phyloP scores from a whole-genome alignment of 1,140 invertebrate species.

The Lepidurus packardi region DNA sequence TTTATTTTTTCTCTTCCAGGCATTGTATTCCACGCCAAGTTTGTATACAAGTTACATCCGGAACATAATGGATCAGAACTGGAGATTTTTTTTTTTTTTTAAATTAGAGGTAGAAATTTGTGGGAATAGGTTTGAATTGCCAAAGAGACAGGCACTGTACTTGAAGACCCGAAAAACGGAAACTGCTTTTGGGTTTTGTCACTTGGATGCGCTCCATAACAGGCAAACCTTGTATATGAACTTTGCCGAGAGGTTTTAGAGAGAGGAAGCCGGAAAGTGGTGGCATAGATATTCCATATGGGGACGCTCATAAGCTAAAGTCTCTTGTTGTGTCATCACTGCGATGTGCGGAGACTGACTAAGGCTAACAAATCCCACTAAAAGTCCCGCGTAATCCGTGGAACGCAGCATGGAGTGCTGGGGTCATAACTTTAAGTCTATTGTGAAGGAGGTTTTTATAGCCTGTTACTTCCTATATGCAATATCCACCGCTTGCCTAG shows the following conservation, averaged over 20 bases:
- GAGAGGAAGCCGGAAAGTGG: background rate
- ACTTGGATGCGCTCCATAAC: background rate
- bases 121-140: too few species aligned
- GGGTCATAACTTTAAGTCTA: background rate
- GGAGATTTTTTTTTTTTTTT: too few species aligned
- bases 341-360: background rate
- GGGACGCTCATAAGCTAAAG: background rate
- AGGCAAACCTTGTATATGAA: background rate
- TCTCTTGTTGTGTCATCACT: slow-evolving; percentile 10
- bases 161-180: background rate
- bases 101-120: too few species aligned
- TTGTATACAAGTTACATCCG: too few species aligned
- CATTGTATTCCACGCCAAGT: too few species aligned
- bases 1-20: too few species aligned
- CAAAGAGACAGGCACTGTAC: too few species aligned
- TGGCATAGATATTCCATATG: background rate
- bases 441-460: background rate
- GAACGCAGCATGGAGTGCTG: slow-evolving; percentile 1
- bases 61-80: too few species aligned
- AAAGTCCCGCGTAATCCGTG: background rate
- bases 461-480: slow-evolving; percentile 15
- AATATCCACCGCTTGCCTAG: slow-evolving; percentile 2
- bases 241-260: background rate
- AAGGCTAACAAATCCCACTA: slow-evolving; percentile 9
- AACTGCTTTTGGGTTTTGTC: background rate